These are phyloP conservation scores for Kryptolebias ocellatus DNA, from an alignment of 2,797 vertebrate species.

Conservation along the genomic window DNA sequence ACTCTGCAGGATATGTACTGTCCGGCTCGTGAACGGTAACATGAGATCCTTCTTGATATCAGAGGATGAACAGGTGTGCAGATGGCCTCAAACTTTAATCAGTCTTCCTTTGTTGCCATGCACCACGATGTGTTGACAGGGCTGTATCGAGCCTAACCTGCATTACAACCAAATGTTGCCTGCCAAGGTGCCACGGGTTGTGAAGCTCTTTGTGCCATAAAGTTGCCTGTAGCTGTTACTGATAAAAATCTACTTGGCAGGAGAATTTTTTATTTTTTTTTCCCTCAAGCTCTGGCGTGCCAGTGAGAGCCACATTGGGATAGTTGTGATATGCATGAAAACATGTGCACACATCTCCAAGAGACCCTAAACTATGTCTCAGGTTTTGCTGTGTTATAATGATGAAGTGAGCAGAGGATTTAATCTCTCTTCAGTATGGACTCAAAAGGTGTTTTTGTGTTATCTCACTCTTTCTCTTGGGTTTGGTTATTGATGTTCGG, in stretches of 20 bases:
- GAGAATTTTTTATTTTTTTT: neutral
- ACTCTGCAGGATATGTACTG: constrained; percentile 15
- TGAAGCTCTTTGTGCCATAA: constrained; percentile 38
- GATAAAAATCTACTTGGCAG: constrained; percentile 41
- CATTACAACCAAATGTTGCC: constrained; percentile 40
- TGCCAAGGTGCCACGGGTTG: constrained; percentile 58
- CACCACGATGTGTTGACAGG: constrained; percentile 53
- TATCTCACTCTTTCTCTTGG: constrained; percentile 29
- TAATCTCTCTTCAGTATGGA: constrained; percentile 34
- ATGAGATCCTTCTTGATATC: constrained; percentile 57
- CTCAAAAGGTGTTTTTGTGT: constrained; percentile 25
- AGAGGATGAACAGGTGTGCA: constrained; percentile 69
- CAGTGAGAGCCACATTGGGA: constrained; percentile 9
- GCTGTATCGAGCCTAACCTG: constrained; percentile 48
- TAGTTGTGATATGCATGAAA: constrained; percentile 65
- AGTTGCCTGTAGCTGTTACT: constrained; percentile 48
- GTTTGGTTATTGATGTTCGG: constrained; percentile 29
- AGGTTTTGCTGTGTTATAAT: constrained; percentile 37
- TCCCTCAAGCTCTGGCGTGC: constrained; percentile 53
- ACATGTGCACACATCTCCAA: constrained; percentile 43
- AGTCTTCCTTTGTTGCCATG: constrained; percentile 64
- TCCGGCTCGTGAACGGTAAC: constrained; percentile 32
- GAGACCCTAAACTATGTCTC: constrained; percentile 53
- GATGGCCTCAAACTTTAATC: constrained; percentile 58
- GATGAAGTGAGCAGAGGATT: constrained; percentile 31